These are phyloP conservation scores for Ecliptopera silaceata DNA, from an alignment of 2,888 invertebrate genomes.

Conservation along the genomic window DNA sequence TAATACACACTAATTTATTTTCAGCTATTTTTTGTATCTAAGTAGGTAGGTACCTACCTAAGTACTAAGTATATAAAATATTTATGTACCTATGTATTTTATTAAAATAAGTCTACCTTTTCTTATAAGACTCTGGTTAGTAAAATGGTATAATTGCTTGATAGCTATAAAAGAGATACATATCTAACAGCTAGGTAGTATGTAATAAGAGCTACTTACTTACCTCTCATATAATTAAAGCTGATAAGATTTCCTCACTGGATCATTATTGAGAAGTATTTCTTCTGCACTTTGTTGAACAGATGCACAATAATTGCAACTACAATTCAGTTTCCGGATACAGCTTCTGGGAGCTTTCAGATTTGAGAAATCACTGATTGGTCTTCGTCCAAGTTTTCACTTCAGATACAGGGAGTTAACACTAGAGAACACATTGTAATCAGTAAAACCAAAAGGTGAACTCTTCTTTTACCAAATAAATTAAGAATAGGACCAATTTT, in stretches of 20 bases:
- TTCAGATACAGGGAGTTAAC: not conserved
- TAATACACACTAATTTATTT: no score
- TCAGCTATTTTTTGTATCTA: no score
- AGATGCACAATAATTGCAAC: not conserved
- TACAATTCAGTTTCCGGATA: slow-evolving; percentile 1
- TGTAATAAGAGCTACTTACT: not conserved
- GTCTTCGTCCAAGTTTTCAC: slow-evolving; percentile 6
- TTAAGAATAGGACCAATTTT: not conserved
- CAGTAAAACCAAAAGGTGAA: not conserved
- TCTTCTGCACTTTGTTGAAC: not conserved
- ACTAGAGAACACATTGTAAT: not conserved
- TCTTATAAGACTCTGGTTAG: slow-evolving; percentile 16
- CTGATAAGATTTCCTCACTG: slow-evolving; percentile 3
- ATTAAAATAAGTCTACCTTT: not conserved
- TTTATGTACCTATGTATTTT: no score
- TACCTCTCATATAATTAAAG: slow-evolving; percentile 15
- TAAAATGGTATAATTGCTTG: not conserved
- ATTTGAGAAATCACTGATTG: slow-evolving; percentile 6
- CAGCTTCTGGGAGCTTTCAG: slow-evolving; percentile 19
- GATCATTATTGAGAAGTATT: slow-evolving; percentile 1
- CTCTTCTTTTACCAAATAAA: not conserved
- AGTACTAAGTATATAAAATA: not conserved
- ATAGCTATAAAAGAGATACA: no score
- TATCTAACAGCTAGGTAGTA: not conserved
- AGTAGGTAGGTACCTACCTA: no score